These are phyloP conservation scores for Lates calcarifer DNA, from an alignment of 2,113 vertebrate genomes.

Conservation along the genomic window DNA sequence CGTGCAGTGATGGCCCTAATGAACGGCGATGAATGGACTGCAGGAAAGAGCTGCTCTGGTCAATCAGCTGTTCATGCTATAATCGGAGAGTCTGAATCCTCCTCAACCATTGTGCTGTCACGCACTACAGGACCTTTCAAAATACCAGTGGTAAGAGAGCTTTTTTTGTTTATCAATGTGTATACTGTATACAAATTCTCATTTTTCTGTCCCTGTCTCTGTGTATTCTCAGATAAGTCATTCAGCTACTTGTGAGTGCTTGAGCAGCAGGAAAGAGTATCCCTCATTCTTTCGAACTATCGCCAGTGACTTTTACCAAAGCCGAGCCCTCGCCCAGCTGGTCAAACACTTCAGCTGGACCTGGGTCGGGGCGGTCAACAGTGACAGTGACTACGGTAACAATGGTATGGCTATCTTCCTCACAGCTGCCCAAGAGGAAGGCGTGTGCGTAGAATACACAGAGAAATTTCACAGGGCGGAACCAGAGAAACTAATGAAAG, in stretches of 20 bases:
- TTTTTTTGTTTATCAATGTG: neutral
- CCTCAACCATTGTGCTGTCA: conserved; percentile 82
- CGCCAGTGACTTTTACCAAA: conserved; percentile 81
- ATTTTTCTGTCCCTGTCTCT: neutral
- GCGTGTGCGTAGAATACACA: conserved; percentile 82
- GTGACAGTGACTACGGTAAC: conserved; percentile 85
- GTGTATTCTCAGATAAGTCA: conserved; percentile 80
- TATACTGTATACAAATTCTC: neutral
- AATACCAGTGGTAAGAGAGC: conserved; percentile 82
- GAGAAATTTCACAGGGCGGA: conserved; percentile 78
- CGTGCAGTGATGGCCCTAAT: conserved; percentile 81
- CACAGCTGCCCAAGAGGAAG: conserved; percentile 72
- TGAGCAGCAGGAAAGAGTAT: conserved; percentile 78
- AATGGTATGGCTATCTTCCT: conserved; percentile 84
- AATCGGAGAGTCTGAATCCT: conserved; percentile 85
- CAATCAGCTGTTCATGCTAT: conserved; percentile 80
- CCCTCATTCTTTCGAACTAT: conserved; percentile 84
- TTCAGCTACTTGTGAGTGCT: conserved; percentile 83
- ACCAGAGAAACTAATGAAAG: conserved; percentile 74
- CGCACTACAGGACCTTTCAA: conserved; percentile 81
- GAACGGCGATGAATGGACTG: conserved; percentile 69
- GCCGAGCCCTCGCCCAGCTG: conserved; percentile 76
- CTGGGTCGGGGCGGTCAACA: conserved; percentile 83
- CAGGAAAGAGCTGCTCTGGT: conserved; percentile 64
- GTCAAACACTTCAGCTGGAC: conserved; percentile 85